These are phyloP conservation scores for Cantharis lateralis DNA, from an alignment of 2,888 invertebrate genomes.

Conservation along the genomic window DNA sequence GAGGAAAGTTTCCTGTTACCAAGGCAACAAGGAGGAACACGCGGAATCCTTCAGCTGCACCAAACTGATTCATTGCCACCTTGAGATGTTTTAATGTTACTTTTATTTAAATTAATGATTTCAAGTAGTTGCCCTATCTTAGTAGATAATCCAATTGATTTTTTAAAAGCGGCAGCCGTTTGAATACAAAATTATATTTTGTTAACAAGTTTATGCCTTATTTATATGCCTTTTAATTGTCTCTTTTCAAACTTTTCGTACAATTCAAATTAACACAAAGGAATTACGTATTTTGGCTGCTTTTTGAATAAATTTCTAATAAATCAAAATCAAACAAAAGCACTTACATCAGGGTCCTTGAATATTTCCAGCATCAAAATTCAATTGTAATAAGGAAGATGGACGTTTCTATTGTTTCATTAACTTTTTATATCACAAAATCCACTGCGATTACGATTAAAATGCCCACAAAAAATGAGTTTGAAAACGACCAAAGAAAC, in stretches of 20 bases:
- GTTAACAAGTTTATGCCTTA: not conserved
- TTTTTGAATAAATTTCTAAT: not conserved
- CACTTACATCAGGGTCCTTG: not conserved
- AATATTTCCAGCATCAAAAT: not conserved
- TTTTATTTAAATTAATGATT: conserved; percentile 58
- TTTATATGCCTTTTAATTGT: not conserved
- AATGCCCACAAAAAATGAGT: not conserved
- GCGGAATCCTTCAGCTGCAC: conserved; percentile 50
- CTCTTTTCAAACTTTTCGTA: not conserved
- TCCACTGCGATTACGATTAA: not conserved
- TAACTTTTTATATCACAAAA: not conserved
- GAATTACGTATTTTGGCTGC: not conserved
- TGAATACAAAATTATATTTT: conserved; percentile 10
- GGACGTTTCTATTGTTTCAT: not conserved
- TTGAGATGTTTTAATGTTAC: conserved; percentile 58
- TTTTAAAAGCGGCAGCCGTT: conserved; percentile 18
- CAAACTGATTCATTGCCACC: conserved; percentile 56
- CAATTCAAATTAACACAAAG: not conserved
- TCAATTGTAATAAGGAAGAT: not conserved
- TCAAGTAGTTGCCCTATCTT: conserved; percentile 47
- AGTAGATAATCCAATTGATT: conserved; percentile 25
- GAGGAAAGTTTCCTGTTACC: conserved; percentile 51
- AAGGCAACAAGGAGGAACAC: conserved; percentile 55
- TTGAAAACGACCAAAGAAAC: not conserved
- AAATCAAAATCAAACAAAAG: not conserved